Base-by-base conservation (phyloP, 2,113 vertebrate species). In the Mellivora capensis region DNA sequence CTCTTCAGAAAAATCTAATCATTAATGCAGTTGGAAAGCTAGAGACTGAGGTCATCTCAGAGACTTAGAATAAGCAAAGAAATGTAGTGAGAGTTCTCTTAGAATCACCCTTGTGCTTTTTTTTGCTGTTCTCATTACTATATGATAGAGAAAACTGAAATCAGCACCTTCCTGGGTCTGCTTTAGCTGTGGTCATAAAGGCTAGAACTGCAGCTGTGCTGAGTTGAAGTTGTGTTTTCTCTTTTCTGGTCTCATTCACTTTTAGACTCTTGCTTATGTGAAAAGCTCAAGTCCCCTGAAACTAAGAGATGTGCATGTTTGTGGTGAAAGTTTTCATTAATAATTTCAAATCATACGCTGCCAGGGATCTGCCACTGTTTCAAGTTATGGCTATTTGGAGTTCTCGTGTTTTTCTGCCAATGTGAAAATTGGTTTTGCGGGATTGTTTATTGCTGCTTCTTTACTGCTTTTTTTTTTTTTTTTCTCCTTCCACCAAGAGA, bases 341-440 rank as follows among this genome's bases (percentile, higher is more conserved):
- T 95, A 98, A 96, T 98, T 82, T 94, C 88, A 54, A 88, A 94
- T 91, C 85, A 69, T 89, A 69, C 0, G 0, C 87, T 93, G 74
- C 90, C 96, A 93, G 91, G 62, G 18, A 85, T 87, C 97, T 96
- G 94, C 93, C 92, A 97, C 57, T 95, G 72, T 96, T 97, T 94
- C 96, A 93, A 97, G 88, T 93, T 95, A 95, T 87, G 67, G 90
- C 88, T 97, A 91, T 96, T 94, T 97, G 88, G 82, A 94, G 57
- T 93, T 87, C 87, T 97, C 2, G 0, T 97, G 96, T 97, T 98
- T 97, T 96, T 85, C 95, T 97, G 96, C 94, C 94, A 98, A 92
- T 96, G 93, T 93, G 95, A 96, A 97, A 97, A 98, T 98, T 98
- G 96, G 94, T 96, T 98, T 98, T 97, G 85, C 2, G 13, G 91